phyloP scores from a whole-genome alignment of 2,888 invertebrate genomes.

The Cantharis rufa region DNA sequence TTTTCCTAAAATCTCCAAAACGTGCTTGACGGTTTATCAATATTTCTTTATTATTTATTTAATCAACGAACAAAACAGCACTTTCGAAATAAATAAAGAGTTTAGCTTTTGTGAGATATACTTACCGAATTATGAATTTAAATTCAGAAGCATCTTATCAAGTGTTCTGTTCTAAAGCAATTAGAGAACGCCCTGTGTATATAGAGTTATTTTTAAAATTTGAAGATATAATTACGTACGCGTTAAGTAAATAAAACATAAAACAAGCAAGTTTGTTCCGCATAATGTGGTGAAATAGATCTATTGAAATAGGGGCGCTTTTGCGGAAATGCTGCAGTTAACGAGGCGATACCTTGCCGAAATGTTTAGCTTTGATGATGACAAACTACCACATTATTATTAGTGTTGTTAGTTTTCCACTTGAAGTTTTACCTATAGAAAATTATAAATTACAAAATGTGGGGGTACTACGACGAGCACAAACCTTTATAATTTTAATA shows the following conservation, averaged over 20 bases:
- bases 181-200: not conserved
- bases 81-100: no score
- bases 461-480: not conserved
- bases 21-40: no score
- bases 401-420: not conserved
- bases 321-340: constrained; percentile 38
- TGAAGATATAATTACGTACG: not conserved
- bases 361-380: constrained; percentile 42
- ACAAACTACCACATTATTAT: constrained; percentile 36
- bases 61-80: no score
- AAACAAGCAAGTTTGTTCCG: constrained; percentile 2
- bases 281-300: not conserved
- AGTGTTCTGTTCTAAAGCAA: not conserved
- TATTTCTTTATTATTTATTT: no score
- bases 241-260: constrained; percentile 3
- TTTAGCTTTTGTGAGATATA: no score
- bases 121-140: no score
- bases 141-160: not conserved
- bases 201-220: not conserved
- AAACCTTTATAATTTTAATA: not conserved
- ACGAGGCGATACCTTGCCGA: constrained; percentile 43
- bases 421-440: not conserved
- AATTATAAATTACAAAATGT: not conserved
- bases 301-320: constrained; percentile 17
- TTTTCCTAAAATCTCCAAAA: no score